These are phyloP conservation scores for Dascillus cervinus DNA, from an alignment of 2,888 invertebrate genomes.

Conservation along the genomic window DNA sequence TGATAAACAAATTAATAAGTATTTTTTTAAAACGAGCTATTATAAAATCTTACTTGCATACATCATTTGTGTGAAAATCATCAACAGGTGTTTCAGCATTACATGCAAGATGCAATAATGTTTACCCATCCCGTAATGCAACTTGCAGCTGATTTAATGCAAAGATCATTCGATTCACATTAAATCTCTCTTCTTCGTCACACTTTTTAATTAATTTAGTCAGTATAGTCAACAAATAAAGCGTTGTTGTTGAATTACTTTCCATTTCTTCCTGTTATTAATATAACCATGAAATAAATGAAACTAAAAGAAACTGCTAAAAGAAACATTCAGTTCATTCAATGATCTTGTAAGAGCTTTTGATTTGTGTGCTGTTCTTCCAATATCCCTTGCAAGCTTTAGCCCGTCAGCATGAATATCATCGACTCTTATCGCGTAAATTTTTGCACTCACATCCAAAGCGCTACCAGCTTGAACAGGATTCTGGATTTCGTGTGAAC, in stretches of 20 bases:
- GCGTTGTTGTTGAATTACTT: conserved; percentile 72
- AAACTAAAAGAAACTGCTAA: too few relatives aligned
- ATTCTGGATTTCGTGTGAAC: too few relatives aligned
- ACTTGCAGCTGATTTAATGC: conserved; percentile 55
- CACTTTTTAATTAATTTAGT: conserved; percentile 54
- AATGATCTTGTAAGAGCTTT: too few relatives aligned
- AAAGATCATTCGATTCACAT: conserved; percentile 53
- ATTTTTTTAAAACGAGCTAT: background rate
- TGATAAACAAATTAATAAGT: conserved; percentile 30
- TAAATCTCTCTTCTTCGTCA: conserved; percentile 48
- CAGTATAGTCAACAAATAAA: conserved; percentile 79
- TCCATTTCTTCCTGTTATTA: conserved; percentile 67
- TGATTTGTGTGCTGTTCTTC: too few relatives aligned
- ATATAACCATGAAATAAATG: too few relatives aligned
- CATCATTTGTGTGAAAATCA: conserved; percentile 84
- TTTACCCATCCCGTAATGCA: conserved; percentile 64
- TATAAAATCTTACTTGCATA: conserved; percentile 64
- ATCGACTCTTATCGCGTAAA: too few relatives aligned
- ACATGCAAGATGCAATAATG: conserved; percentile 75
- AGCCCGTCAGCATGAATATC: too few relatives aligned
- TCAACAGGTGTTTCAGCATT: conserved; percentile 81
- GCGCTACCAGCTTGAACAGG: too few relatives aligned
- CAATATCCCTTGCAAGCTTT: too few relatives aligned
- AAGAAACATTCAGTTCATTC: too few relatives aligned
- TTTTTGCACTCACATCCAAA: too few relatives aligned